Percentiles rank a stretch among this genome's conserved stretches.
These are phyloP conservation scores for Okapia johnstoni DNA, from an alignment of 2,113 vertebrate genomes.

Conservation along the genomic window DNA sequence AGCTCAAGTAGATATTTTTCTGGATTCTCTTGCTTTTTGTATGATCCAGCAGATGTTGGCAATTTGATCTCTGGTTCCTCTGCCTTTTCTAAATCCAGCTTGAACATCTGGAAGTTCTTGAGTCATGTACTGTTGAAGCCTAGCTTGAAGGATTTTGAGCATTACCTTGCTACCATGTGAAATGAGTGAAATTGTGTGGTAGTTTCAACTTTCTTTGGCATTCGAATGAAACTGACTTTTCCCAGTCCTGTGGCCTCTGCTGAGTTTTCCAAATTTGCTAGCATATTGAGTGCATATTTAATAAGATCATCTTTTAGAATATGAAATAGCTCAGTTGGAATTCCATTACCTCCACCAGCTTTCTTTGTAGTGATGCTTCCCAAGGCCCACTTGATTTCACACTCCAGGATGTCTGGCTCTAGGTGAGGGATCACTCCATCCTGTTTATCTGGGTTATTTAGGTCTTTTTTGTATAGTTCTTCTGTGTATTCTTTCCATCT, in stretches of 20 bases:
- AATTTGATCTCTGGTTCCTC: not conserved
- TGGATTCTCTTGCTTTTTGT: not conserved
- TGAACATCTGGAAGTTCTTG: not conserved
- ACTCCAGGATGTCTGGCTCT: not conserved
- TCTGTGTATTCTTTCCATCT: not conserved
- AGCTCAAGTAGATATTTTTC: not conserved
- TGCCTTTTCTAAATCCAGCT: not conserved
- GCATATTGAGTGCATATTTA: not conserved
- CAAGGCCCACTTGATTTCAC: not conserved
- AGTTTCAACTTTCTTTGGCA: not conserved
- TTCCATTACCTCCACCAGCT: not conserved
- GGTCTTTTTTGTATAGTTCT: not conserved
- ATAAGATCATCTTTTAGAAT: not conserved
- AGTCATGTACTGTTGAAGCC: not conserved
- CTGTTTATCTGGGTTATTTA: not conserved
- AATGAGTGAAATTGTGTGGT: not conserved
- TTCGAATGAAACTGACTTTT: not conserved
- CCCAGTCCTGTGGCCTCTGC: not conserved
- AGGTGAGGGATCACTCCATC: not conserved
- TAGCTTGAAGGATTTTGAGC: not conserved
- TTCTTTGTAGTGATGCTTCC: not conserved
- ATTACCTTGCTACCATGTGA: not conserved
- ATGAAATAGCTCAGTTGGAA: not conserved
- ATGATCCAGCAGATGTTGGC: not conserved
- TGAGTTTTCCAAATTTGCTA: not conserved